Percentiles rank a stretch among this genome's conserved stretches.
These are phyloP conservation scores for Calliopsis andreniformis DNA, from an alignment of 1,140 invertebrate species.

Conservation along the genomic window DNA sequence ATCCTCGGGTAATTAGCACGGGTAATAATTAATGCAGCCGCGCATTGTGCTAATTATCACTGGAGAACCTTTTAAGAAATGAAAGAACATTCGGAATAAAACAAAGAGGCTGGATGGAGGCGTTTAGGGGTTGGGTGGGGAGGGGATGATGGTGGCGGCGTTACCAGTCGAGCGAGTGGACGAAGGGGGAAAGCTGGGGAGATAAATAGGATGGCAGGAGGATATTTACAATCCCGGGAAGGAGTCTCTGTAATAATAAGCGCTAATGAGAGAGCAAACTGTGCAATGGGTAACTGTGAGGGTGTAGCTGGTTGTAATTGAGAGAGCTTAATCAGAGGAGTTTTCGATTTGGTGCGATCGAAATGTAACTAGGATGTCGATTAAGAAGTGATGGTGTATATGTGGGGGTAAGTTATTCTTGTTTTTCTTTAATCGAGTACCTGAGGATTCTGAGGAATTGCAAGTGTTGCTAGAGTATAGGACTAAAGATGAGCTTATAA, in stretches of 20 bases:
- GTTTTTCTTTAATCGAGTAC: too few relatives aligned
- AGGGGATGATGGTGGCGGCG: too few relatives aligned
- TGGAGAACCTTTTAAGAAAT: constrained; percentile 84
- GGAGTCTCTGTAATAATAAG: constrained; percentile 25
- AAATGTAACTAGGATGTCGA: background rate
- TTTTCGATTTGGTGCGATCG: background rate
- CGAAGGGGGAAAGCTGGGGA: background rate
- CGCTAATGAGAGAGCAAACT: constrained; percentile 28
- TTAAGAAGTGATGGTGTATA: too few relatives aligned
- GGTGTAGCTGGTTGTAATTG: background rate
- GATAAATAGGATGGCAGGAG: constrained; percentile 39
- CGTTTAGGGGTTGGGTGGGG: constrained; percentile 11
- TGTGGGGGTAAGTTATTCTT: background rate
- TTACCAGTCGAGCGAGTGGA: too few relatives aligned
- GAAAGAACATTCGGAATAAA: constrained; percentile 83
- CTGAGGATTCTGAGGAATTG: too few relatives aligned
- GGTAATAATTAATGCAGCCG: constrained; percentile 82
- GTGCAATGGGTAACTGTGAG: background rate
- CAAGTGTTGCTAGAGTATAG: too few relatives aligned
- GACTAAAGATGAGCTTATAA: too few relatives aligned
- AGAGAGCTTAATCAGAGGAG: background rate
- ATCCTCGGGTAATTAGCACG: constrained; percentile 81
- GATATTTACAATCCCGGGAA: constrained; percentile 46
- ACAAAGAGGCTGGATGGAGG: too few relatives aligned
- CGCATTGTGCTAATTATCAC: constrained; percentile 82